Evolutionary conservation across 2,888 invertebrate genomes (phyloP).

Genomic region (Diarsia dahlii): DNA sequence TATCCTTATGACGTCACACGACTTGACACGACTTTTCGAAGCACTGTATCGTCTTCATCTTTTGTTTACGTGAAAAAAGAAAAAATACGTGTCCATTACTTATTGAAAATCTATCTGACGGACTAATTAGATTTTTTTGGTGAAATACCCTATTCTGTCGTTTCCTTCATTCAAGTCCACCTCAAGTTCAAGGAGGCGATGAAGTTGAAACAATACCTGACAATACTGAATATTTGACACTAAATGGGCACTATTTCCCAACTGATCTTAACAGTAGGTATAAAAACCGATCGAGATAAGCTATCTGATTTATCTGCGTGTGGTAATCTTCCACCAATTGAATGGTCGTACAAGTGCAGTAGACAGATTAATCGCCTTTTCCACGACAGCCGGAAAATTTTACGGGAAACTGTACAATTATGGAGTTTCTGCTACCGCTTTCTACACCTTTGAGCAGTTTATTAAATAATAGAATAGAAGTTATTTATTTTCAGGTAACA

Average conservation of each 20-base stretch:
- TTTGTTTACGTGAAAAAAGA: too few relatives aligned
- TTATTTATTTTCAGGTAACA: too few relatives aligned
- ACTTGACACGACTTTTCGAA: too few relatives aligned
- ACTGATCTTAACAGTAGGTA: neutral
- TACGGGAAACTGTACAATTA: neutral
- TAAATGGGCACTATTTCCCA: neutral
- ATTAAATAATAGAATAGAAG: neutral
- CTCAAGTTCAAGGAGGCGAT: neutral
- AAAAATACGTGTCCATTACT: too few relatives aligned
- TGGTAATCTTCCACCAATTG: constrained; percentile 44
- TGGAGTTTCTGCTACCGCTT: neutral
- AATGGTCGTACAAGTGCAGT: constrained; percentile 49
- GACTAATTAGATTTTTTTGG: too few relatives aligned
- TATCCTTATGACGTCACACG: too few relatives aligned
- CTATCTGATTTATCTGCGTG: constrained; percentile 18
- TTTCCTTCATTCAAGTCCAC: too few relatives aligned
- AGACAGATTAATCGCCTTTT: constrained; percentile 34
- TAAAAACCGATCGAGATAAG: constrained; percentile 3
- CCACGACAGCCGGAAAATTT: constrained; percentile 8
- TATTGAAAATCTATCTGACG: too few relatives aligned
- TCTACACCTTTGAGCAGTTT: neutral
- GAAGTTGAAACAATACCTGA: neutral
- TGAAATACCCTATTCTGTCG: too few relatives aligned
- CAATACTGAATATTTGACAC: neutral
- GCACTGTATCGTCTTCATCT: too few relatives aligned